Evolutionary conservation across 23 tunicate genomes (phyloP), one percentile per base, ranked within the genome.

Genomic region (Phallusia fumigata): DNA sequence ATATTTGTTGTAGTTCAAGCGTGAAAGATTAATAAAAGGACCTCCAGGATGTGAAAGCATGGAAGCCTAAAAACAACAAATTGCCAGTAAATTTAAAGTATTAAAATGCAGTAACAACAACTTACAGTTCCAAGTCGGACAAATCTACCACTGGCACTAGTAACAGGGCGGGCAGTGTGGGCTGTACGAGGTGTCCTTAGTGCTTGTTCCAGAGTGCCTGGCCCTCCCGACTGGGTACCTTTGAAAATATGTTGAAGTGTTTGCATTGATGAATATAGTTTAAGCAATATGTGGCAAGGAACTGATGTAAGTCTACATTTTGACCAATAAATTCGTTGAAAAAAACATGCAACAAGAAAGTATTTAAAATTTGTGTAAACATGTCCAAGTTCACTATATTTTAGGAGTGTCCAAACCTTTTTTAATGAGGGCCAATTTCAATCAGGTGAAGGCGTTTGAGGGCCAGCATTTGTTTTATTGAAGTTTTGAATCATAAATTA

Each of bases 61-160:
- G n/a, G 98, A 94, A 12, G 94, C 94, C 88, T 86, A 64, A 15
- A 36, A 24, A n/a, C n/a, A 65, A 58, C 28, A 58, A 22, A 58
- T 13, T 53, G 47, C 19, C 1, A 52, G 31, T 28, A 28, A 30
- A 51, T 1, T 58, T 58, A 11, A 58, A 21, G 69, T 8, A 22
- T 21, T 3, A 58, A 21, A 58, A 8, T 21, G 28, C n/a, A n/a
- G n/a, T n/a, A n/a, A n/a, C n/a, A n/a, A n/a, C n/a, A 65, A 75
- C 86, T 83, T 72, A 86, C 90, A 19, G 98, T 94, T 32, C 98
- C 98, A 11, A 94, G 88, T 13, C 98, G 79, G 19, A 94, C 95
- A 85, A 82, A 86, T 75, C 98, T 74, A 18, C 98, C 98, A 78
- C 98, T 94, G 64, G 98, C 93, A 76, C 94, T 87, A 0, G 98